phyloP scores from a whole-genome alignment of 2,888 invertebrate species.

The Hyalella azteca region DNA sequence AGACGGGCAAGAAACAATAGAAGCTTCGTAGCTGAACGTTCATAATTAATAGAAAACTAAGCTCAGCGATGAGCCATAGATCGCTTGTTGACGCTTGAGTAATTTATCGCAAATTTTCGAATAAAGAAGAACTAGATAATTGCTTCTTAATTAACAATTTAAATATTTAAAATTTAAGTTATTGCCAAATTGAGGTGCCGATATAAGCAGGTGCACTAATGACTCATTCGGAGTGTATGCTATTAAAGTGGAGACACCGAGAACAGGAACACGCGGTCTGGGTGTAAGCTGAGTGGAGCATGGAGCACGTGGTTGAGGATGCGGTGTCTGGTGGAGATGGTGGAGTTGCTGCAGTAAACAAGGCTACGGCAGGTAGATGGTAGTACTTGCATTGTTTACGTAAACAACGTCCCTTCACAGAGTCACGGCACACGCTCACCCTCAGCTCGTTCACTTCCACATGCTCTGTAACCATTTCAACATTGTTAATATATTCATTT shows the following conservation, averaged over 20 bases:
- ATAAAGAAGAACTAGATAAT: too few species aligned
- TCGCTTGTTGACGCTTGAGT: too few species aligned
- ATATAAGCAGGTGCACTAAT: too few species aligned
- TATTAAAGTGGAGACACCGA: not conserved
- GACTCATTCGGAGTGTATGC: not conserved
- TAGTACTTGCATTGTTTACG: conserved; percentile 90
- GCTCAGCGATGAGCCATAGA: too few species aligned
- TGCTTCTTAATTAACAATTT: too few species aligned
- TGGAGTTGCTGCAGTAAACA: conserved; percentile 83
- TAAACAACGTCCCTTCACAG: conserved; percentile 90
- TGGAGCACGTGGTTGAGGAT: not conserved
- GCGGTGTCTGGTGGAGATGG: conserved; percentile 65
- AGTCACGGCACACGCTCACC: conserved; percentile 95
- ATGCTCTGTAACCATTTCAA: conserved; percentile 11
- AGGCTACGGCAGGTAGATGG: conserved; percentile 92
- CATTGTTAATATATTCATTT: too few species aligned
- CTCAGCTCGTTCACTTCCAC: conserved; percentile 81
- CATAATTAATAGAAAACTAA: too few species aligned
- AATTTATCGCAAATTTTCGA: too few species aligned
- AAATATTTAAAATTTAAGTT: too few species aligned
- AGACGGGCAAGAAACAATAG: too few species aligned
- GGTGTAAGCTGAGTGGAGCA: not conserved
- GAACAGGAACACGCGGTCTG: not conserved
- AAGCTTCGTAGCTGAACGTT: too few species aligned
- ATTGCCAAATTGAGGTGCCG: too few species aligned